Evolutionary conservation across 92 coral and sea anemone genomes (phyloP).

Genomic region (Nematostella vectensis): DNA sequence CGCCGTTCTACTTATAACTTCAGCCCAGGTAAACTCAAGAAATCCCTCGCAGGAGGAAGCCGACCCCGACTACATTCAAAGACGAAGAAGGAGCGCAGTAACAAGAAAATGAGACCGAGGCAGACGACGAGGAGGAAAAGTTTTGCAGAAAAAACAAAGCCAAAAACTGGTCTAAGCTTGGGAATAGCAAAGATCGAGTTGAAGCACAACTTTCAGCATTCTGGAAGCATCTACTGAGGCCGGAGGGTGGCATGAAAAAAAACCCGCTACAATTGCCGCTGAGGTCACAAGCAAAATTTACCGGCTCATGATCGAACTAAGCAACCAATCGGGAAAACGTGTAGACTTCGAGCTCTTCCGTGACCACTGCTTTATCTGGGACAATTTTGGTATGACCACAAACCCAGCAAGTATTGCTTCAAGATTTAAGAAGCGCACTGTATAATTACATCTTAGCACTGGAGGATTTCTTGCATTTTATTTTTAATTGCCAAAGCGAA

Average conservation of each 20-base stretch:
- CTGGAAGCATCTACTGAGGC: background rate
- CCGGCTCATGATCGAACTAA: background rate
- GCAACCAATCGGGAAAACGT: background rate
- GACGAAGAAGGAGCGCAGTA: background rate
- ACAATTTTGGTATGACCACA: background rate
- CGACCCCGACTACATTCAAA: no score
- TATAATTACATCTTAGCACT: slow-evolving; percentile 4
- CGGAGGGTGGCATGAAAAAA: slow-evolving; percentile 6
- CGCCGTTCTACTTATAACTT: no score
- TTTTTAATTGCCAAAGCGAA: background rate
- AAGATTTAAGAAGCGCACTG: slow-evolving; percentile 9
- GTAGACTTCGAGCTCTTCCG: background rate
- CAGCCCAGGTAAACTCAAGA: no score
- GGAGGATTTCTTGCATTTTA: slow-evolving; percentile 8
- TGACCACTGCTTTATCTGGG: background rate
- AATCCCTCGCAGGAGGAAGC: no score
- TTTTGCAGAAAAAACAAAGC: no score
- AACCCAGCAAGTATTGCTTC: background rate
- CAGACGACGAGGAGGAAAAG: no score
- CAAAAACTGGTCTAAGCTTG: background rate
- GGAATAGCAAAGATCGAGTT: background rate
- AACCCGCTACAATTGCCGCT: slow-evolving; percentile 1
- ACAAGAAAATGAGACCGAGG: background rate
- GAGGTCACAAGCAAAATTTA: background rate
- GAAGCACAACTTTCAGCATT: background rate